Base-by-base conservation (phyloP, 1,140 invertebrate species). In the Heliconius nattereri region DNA sequence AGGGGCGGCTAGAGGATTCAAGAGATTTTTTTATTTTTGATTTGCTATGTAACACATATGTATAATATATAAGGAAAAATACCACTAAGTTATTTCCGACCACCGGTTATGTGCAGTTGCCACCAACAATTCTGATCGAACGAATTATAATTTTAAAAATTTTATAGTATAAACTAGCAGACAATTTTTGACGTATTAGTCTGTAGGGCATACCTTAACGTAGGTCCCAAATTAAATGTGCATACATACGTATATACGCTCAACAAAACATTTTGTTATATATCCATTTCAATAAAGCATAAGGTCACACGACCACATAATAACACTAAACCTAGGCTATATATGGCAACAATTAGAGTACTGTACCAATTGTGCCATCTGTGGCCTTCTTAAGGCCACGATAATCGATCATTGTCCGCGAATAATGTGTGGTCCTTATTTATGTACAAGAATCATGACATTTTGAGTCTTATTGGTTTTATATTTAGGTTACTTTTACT, bases 301-400 rank as follows among this genome's bases (percentile, higher is more conserved):
- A 37, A 71, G 71, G 71, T 71, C 71, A 71, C 71, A 71, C 32
- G 29, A 29, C n/a, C 23, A 37, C 40, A 37, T 3, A 71, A 37
- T 71, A 37, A 23, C 60, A 66, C 29, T 71, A 71, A 35, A 8
- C 9, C 11, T 37, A 20, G 1, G 11, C 20, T 37, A 71, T 37
- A 37, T 26, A 66, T 76, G 54, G 37, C 8, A 19, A 73, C 79
- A 73, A 80, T 79, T 66, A 76, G 37, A 45, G 37, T 80, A 80
- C 57, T 73, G 29, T 52, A 26, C 74, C 32, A 57, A 57, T 80
- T 70, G 73, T 54, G 35, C 83, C 83, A 73, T 82, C 72, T 84
- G 80, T 57, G 80, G 80, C 52, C 26, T 23, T 76, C 16, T 29
- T 40, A 57, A 83, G 75, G 74, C 20, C 54, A 37, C 74, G 20